These are phyloP conservation scores for Macrosteles quadrilineatus DNA, from an alignment of 1,140 invertebrate species.

Conservation along the genomic window DNA sequence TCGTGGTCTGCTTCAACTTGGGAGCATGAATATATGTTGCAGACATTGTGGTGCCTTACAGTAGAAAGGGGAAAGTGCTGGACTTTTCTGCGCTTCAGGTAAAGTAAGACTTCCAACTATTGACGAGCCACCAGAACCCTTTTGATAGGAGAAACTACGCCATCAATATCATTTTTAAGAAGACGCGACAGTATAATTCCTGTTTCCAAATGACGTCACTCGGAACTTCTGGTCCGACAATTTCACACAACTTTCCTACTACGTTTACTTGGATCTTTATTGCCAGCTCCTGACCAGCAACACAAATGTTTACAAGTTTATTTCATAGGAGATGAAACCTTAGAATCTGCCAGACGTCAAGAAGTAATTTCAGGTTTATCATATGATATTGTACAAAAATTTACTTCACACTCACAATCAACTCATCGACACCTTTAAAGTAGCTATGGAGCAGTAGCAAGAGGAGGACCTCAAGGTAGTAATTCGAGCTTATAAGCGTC, in stretches of 20 bases:
- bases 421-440: constrained; percentile 44
- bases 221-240: constrained; percentile 43
- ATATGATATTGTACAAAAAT: constrained; percentile 23
- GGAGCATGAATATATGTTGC: constrained; percentile 42
- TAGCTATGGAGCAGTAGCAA: constrained; percentile 39
- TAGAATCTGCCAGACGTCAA: constrained; percentile 31
- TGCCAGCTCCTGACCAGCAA: constrained; percentile 41
- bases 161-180: background rate
- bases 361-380: constrained; percentile 3
- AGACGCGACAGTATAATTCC: background rate
- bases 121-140: constrained; percentile 30
- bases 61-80: constrained; percentile 46
- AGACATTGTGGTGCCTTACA: constrained; percentile 45
- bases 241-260: constrained; percentile 45
- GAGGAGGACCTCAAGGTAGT: constrained; percentile 33
- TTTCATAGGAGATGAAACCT: constrained; percentile 46
- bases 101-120: constrained; percentile 39
- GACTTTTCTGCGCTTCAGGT: constrained; percentile 43
- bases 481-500: constrained; percentile 43
- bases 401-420: constrained; percentile 41
- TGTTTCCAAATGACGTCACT: constrained; percentile 51
- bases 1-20: constrained; percentile 20
- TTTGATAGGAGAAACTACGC: background rate
- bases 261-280: constrained; percentile 48
- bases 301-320: constrained; percentile 50